Base-by-base conservation (phyloP, 2,113 vertebrate genomes). In the Eulemur rufifrons region DNA sequence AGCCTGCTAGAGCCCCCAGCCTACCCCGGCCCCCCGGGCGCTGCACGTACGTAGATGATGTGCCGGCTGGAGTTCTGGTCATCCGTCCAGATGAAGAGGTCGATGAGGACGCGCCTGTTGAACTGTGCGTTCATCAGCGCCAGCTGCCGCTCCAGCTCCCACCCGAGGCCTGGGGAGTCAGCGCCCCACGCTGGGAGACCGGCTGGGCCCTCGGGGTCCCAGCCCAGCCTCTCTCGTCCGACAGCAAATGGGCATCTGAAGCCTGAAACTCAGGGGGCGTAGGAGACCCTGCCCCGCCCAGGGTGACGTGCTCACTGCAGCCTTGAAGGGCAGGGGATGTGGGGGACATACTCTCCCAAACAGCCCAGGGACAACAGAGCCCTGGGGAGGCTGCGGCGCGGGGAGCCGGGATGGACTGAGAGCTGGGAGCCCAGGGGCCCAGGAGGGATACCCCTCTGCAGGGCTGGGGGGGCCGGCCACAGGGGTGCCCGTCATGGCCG, bases 61-160 rank as follows among this genome's bases (percentile, higher is more conserved):
- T 99, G 99, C 15, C 98, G 98, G 96, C 98, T 99, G 97, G 99
- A 99, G 98, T 99, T 99, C 32, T 98, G 98, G 97, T 99, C 99
- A 0, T 99, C 99, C 0, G 99, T 99, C 99, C 99, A 99, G 89
- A 99, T 98, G 27, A 99, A 99, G 98, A 99, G 99, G 95, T 99
- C 99, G 18, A 99, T 98, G 93, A 99, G 98, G 73, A 99, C 98
- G 29, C 99, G 99, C 98, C 99, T 99, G 98, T 99, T 99, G 97
- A 99, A 99, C 83, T 94, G 99, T 29, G 99, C 97, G 29, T 99
- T 99, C 92, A 99, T 98, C 39, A 98, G 95, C 4, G 99, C 99
- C 74, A 99, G 98, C 8, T 98, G 99, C 97, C 99, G 98, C 96
- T 99, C 99, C 45, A 99, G 98, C 95, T 98, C 99, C 99, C 99